These are phyloP conservation scores for Dendrophyllia cribrosa DNA, from an alignment of 64 coral and sea anemone species.

Conservation along the genomic window DNA sequence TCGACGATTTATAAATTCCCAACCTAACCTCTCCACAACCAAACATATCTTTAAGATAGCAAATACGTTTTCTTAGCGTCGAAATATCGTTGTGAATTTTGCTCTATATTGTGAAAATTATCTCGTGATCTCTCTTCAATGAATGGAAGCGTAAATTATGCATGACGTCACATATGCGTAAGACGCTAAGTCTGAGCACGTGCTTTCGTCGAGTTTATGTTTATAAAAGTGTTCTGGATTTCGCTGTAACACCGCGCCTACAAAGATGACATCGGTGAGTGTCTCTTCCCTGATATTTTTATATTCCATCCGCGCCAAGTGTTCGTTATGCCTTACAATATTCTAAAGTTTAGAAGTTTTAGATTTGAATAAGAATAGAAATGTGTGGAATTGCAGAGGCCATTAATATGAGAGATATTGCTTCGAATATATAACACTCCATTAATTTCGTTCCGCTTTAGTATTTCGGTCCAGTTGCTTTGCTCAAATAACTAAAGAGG, in stretches of 20 bases:
- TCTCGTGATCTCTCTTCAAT: too few relatives aligned
- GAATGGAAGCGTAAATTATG: not conserved
- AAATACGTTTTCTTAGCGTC: not conserved
- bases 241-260: too few relatives aligned
- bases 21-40: too few relatives aligned
- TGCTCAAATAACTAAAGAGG: too few relatives aligned
- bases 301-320: not conserved
- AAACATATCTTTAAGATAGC: not conserved
- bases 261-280: constrained; percentile 41
- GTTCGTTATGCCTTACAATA: not conserved
- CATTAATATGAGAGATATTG: too few relatives aligned
- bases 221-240: not conserved
- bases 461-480: too few relatives aligned
- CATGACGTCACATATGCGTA: not conserved
- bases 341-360: too few relatives aligned
- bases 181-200: not conserved
- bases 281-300: not conserved
- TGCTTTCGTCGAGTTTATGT: not conserved
- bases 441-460: too few relatives aligned
- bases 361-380: not conserved
- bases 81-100: not conserved
- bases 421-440: too few relatives aligned
- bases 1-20: too few relatives aligned
- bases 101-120: too few relatives aligned
- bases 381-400: not conserved